Conservation (phyloP, 2,888 invertebrate species). For the Diloba caeruleocephala region DNA sequence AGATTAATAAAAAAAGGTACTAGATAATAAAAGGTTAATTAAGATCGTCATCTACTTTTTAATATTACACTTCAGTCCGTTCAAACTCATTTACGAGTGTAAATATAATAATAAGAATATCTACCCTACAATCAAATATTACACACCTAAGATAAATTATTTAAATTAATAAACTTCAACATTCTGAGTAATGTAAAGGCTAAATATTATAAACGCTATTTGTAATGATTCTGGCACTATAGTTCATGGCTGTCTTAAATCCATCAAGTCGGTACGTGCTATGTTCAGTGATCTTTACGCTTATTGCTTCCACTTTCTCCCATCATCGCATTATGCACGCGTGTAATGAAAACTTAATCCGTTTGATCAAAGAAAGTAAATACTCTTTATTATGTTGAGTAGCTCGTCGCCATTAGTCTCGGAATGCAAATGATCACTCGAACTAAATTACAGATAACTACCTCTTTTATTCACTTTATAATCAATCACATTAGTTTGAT, state of each 20-base stretch:
- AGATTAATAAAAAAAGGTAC: too few species aligned
- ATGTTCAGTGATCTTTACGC: conserved; percentile 58
- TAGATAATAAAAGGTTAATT: too few species aligned
- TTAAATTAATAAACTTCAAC: too few species aligned
- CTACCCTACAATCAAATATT: too few species aligned
- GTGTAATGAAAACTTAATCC: conserved; percentile 60
- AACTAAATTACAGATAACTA: conserved; percentile 28
- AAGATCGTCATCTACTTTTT: too few species aligned
- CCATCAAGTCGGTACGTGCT: conserved; percentile 19
- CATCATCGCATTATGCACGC: conserved; percentile 61
- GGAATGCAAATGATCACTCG: conserved; percentile 47
- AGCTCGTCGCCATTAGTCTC: conserved; percentile 33
- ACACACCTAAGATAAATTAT: too few species aligned
- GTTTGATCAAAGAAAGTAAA: conserved; percentile 56
- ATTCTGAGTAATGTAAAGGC: too few species aligned
- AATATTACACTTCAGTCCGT: too few species aligned
- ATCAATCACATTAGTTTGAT: too few species aligned
- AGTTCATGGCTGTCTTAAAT: conserved; percentile 31
- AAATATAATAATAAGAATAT: too few species aligned
- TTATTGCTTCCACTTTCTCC: conserved; percentile 61
- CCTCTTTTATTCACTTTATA: not conserved
- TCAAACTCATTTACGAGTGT: too few species aligned
- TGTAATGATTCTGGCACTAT: conserved; percentile 29
- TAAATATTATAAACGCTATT: not conserved
- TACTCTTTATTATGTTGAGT: conserved; percentile 47